Conservation (phyloP, 2,113 vertebrate genomes). For the Strix uralensis region DNA sequence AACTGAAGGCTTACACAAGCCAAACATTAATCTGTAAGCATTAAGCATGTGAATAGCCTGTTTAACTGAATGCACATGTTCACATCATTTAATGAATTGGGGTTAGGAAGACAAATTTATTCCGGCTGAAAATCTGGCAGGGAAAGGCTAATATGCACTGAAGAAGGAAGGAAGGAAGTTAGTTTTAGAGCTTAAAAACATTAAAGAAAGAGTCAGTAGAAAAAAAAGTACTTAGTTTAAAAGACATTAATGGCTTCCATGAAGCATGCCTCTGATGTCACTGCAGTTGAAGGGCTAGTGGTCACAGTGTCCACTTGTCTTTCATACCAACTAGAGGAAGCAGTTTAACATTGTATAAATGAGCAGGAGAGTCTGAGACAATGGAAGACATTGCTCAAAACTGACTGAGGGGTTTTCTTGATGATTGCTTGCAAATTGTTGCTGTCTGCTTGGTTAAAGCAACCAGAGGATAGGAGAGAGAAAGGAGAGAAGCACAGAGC, state of each 20-base stretch:
- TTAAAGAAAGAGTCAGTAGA: neutral
- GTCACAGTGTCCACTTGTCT: fast-evolving
- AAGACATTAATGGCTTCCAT: neutral
- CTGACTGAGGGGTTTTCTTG: neutral
- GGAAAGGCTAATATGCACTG: neutral
- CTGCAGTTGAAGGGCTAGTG: neutral
- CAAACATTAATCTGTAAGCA: neutral
- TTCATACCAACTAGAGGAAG: neutral
- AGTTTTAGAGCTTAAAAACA: neutral
- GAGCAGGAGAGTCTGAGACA: neutral
- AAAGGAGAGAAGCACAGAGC: neutral
- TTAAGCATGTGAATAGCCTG: neutral
- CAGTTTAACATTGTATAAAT: neutral
- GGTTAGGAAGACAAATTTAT: neutral
- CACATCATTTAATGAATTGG: neutral
- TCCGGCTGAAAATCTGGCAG: conserved; percentile 11
- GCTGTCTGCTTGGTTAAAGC: neutral
- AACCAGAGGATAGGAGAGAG: neutral
- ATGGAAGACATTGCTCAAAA: neutral
- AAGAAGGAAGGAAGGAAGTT: neutral
- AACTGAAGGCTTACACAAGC: neutral
- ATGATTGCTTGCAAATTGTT: neutral
- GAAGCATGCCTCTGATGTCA: neutral
- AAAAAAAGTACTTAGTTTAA: neutral
- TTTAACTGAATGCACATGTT: neutral